phyloP scores from a whole-genome alignment of 2,113 vertebrate genomes.

The Rynchops niger region DNA sequence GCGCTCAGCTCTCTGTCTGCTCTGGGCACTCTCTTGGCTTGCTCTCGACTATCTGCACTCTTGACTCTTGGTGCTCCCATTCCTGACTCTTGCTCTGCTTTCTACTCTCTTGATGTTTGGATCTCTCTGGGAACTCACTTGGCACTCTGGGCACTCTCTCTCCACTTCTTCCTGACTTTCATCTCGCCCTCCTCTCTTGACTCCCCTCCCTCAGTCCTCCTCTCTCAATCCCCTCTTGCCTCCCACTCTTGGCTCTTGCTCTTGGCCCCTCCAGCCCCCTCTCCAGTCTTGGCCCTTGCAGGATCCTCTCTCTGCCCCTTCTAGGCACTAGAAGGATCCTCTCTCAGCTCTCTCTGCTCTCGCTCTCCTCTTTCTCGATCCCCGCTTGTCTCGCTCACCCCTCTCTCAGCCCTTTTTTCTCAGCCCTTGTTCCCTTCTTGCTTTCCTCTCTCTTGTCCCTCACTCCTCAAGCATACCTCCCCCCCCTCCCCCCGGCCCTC shows the following conservation, averaged over 20 bases:
- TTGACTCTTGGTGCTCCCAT: background rate
- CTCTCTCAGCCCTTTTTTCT: background rate
- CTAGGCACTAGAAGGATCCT: background rate
- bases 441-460: background rate
- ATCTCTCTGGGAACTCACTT: background rate
- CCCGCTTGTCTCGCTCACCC: background rate
- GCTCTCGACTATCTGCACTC: background rate
- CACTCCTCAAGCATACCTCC: background rate
- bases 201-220: background rate
- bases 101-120: background rate
- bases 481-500: background rate
- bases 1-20: background rate
- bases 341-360: background rate
- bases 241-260: background rate
- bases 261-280: background rate
- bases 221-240: background rate
- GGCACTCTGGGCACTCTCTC: background rate
- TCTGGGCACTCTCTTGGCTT: background rate
- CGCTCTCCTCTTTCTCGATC: background rate
- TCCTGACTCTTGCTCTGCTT: background rate
- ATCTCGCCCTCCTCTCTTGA: background rate
- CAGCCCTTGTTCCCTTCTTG: background rate
- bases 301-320: background rate
- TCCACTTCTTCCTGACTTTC: background rate
- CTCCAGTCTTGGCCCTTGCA: background rate